phyloP scores from a whole-genome alignment of 2,113 vertebrate genomes.

The Mionectes macconnelli region DNA sequence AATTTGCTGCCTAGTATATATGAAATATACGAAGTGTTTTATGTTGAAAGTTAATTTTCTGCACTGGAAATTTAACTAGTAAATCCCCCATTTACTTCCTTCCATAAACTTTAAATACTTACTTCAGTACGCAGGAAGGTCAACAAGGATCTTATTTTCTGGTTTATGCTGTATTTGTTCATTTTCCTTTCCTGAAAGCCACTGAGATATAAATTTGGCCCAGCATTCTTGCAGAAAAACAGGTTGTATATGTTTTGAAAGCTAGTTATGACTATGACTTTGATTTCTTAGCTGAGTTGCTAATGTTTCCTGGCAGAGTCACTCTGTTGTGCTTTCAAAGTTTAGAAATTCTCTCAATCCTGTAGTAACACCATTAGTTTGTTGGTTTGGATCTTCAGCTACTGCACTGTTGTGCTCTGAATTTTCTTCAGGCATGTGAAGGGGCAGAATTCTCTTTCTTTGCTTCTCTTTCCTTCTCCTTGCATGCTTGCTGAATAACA shows the following conservation, averaged over 20 bases:
- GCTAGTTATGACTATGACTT: not conserved
- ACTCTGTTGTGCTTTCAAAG: not conserved
- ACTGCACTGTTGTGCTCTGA: not conserved
- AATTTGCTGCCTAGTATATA: not conserved
- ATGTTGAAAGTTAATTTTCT: slow-evolving; percentile 1
- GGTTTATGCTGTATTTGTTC: not conserved
- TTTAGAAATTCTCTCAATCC: not conserved
- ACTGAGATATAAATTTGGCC: not conserved
- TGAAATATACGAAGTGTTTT: not conserved
- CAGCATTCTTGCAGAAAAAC: not conserved
- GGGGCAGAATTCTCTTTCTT: not conserved
- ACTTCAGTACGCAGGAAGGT: not conserved
- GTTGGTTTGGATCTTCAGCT: not conserved
- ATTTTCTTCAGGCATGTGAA: not conserved
- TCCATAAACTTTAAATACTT: not conserved
- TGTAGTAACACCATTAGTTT: not conserved
- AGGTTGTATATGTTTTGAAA: not conserved
- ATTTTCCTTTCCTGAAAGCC: not conserved
- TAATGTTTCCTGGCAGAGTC: not conserved
- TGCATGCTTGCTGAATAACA: not conserved
- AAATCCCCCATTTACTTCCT: not conserved
- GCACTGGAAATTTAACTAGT: not conserved
- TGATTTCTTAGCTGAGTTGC: not conserved
- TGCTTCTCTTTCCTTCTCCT: not conserved
- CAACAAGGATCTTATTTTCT: not conserved